Evolutionary conservation across 1,140 invertebrate species (phyloP), one percentile per base, ranked within the genome.

Genomic region (Liolophura sinensis): DNA sequence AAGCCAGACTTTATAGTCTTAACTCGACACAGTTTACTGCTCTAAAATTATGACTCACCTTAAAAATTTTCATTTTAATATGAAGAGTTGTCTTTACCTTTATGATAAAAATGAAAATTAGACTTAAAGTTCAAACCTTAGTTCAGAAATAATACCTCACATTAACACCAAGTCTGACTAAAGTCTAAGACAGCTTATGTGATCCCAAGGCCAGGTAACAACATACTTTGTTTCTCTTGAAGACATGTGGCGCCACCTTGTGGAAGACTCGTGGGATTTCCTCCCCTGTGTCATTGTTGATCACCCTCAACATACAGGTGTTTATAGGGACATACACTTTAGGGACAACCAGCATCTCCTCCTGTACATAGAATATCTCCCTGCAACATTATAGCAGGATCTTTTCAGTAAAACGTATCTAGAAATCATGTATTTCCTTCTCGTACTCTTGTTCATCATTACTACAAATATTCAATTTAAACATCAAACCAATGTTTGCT

Each of bases 271-370:
- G 68, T 15, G 80, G 79, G 27, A 85, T 74, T 67, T 85, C 81
- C 62, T 79, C 75, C 3, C 78, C 76, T 0, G 75, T 84, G 66
- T 85, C 84, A 67, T 85, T 85, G 74, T 85, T 81, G 47, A 85
- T 76, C 11, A 85, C 84, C 25, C 79, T 69, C 47, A 85, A 65
- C 61, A 83, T 68, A 69, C 81, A 83, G 16, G 81, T 84, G 57
- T 73, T 79, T 48, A 82, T 74, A 9, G 75, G 73, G 0, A 79
- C 77, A 69, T 81, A 80, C 25, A 84, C 63, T 64, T 79, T 80
- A 12, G 80, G 80, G 16, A 83, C 78, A 12, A 74, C 75, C 47
- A 85, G 64, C 73, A 79, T 82, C 49, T 84, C 80, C 57, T 84
- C 81, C 14, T 65, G 73, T 11, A 83, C 82, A 68, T 78, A 75